These are phyloP conservation scores for Hepsetus odoe DNA, from an alignment of 2,113 vertebrate genomes.

Conservation along the genomic window DNA sequence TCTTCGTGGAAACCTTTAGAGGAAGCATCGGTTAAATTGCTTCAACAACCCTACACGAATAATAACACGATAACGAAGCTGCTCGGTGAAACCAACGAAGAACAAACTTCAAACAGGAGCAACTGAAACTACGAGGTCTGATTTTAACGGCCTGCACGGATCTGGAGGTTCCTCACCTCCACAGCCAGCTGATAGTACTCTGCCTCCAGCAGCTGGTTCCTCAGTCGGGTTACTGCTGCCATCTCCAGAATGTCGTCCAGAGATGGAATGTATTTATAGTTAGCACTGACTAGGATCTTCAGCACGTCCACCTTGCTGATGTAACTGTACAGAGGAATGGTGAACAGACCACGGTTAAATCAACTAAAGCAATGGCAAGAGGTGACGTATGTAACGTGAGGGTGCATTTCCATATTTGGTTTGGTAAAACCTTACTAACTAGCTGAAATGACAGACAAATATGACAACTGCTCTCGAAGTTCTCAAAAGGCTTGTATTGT, in stretches of 20 bases:
- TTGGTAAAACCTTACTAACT: no score
- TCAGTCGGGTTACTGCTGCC: constrained; percentile 85
- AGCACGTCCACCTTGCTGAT: constrained; percentile 97
- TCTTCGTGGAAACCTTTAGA: constrained; percentile 93
- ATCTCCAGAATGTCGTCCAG: constrained; percentile 92
- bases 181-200: constrained; percentile 94
- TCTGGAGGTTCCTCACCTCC: constrained; percentile 79
- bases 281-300: constrained; percentile 90
- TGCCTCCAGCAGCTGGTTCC: constrained; percentile 91
- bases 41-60: no score
- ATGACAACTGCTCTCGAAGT: no score
- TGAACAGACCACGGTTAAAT: no score
- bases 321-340: constrained; percentile 82
- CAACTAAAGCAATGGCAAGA: no score
- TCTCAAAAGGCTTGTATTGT: no score
- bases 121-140: neutral
- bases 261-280: constrained; percentile 91
- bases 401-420: no score
- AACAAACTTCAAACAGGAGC: no score
- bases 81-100: no score
- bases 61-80: no score
- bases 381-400: no score
- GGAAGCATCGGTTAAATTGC: neutral
- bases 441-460: no score
- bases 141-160: neutral